These are phyloP conservation scores for Rutpela maculata DNA, from an alignment of 2,888 invertebrate genomes.

Conservation along the genomic window DNA sequence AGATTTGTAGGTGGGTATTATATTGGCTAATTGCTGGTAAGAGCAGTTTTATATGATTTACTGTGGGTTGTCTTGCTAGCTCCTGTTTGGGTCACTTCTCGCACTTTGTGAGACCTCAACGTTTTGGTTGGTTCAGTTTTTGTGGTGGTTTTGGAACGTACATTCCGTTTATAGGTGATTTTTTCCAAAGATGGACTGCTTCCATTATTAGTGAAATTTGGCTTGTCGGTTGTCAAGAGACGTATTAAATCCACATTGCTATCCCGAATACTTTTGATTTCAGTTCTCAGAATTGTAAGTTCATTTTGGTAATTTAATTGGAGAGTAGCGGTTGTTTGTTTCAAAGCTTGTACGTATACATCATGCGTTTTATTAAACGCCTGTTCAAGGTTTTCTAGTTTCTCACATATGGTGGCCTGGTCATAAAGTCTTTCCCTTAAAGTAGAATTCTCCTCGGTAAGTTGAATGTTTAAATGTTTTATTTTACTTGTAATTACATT, in stretches of 20 bases:
- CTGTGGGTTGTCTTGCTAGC: too few species aligned
- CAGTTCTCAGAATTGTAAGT: not conserved
- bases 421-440: not conserved
- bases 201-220: not conserved
- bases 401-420: not conserved
- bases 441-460: not conserved
- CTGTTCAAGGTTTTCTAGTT: not conserved
- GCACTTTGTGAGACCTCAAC: not conserved
- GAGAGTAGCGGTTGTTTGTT: not conserved
- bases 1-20: too few species aligned
- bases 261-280: not conserved
- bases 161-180: not conserved
- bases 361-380: not conserved
- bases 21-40: too few species aligned
- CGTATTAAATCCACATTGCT: not conserved
- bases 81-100: not conserved
- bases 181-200: not conserved
- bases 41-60: not conserved
- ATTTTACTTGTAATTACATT: not conserved
- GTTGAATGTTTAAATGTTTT: not conserved
- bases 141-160: not conserved
- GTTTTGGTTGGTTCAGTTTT: not conserved
- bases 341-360: not conserved
- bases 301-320: not conserved
- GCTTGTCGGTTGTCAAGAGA: not conserved